Base-by-base conservation (phyloP, 2,888 invertebrate genomes). In the Rhingia campestris region DNA sequence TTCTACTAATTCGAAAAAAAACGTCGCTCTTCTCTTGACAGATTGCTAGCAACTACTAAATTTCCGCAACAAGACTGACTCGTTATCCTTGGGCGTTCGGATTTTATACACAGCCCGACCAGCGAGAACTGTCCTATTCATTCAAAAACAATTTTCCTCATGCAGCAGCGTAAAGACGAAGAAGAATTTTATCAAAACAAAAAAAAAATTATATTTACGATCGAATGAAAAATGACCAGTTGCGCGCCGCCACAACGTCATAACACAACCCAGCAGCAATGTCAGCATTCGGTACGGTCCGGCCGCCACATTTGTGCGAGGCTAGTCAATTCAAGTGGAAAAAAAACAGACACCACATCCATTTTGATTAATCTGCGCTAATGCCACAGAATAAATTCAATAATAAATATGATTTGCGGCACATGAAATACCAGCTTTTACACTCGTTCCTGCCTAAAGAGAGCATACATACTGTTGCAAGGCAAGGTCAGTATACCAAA, bases 181-280 rank as follows among this genome's bases (percentile, higher is more conserved):
- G 33, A 58, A 30, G 22, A 22, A 22, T 22, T 22, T 22, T 22
- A 22, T 22, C 2, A 4, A 72, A 63, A 72, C 45, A 63, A 45
- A 70, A 39, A 14, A 45, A 59, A 72, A 67, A 73, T 12, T 0
- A 53, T 61, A 77, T 82, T 82, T 84, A 80, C 74, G 80, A 84
- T 80, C 84, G 69, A 84, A 80, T 80, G 84, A 84, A 80, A 80
- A 84, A 74, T 84, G 45, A 59, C 73, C 79, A 79, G 69, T 84
- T 74, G 69, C 45, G 72, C 61, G 37, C 9, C 22, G 63, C 61
- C 37, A 64, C 10, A 45, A 22, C 73, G 63, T 56, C 67, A 61
- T 39, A 63, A 56, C 54, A 49, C 47, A 63, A 54, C 32, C 30
- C 32, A 47, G 35, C 41, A 51, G 30, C 51, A 56, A 41, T 12